A percentile compares a stretch with the other conserved stretches of the same genome.
These are phyloP conservation scores for Lepidonotus clava DNA, from an alignment of 2,888 invertebrate genomes.

Conservation along the genomic window DNA sequence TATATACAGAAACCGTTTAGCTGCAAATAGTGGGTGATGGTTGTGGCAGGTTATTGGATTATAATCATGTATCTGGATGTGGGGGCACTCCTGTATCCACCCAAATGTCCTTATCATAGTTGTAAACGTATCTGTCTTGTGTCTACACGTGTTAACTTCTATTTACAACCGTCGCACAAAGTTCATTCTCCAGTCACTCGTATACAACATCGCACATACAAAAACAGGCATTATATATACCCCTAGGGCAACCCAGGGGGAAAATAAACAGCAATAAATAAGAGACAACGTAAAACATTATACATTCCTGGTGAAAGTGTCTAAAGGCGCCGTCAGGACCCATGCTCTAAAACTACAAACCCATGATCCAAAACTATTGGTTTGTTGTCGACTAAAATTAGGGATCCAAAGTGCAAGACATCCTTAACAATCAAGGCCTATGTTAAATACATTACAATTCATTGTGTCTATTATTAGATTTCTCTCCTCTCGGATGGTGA, in stretches of 20 bases:
- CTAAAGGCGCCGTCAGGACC: no score
- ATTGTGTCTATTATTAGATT: background rate
- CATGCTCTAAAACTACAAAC: background rate
- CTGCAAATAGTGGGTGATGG: background rate
- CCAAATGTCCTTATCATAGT: background rate
- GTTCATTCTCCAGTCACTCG: background rate
- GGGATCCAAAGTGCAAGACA: background rate
- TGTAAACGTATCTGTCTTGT: background rate
- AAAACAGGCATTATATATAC: background rate
- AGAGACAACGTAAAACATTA: slow-evolving; percentile 1
- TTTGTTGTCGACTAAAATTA: background rate
- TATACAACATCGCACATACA: background rate
- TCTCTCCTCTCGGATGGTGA: background rate
- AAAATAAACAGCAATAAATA: slow-evolving; percentile 27
- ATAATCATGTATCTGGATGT: background rate
- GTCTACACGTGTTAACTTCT: background rate
- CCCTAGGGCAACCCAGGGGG: background rate
- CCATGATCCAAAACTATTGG: background rate
- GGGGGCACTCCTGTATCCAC: background rate
- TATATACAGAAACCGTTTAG: slow-evolving; percentile 9
- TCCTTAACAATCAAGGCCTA: background rate
- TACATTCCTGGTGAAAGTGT: no score
- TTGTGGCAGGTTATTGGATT: background rate
- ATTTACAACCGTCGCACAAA: background rate
- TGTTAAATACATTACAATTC: background rate